phyloP scores from a whole-genome alignment of 2,888 invertebrate species.

The Rugalucina vietnamica region DNA sequence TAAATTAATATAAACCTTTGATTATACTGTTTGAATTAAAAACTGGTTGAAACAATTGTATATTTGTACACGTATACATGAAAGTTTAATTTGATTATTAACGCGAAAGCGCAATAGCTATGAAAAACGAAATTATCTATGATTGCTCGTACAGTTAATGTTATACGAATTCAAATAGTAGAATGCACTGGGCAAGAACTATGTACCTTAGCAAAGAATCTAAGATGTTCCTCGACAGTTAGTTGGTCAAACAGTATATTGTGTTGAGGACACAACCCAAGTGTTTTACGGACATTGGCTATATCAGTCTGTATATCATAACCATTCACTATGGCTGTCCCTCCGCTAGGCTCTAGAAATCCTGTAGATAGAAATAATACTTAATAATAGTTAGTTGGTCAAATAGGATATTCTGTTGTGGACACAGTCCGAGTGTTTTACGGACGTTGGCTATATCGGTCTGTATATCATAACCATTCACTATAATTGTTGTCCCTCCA shows the following conservation, averaged over 20 bases:
- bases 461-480: constrained; percentile 89
- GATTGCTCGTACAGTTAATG: no score
- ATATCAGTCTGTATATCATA: constrained; percentile 88
- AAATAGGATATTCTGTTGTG: constrained; percentile 93
- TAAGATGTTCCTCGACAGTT: constrained; percentile 91
- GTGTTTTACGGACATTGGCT: constrained; percentile 87
- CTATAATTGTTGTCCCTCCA: constrained; percentile 87
- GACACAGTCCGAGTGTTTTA: constrained; percentile 91
- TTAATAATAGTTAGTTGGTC: constrained; percentile 90
- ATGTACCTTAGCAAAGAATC: constrained; percentile 90
- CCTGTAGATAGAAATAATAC: no score
- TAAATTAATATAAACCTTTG: no score
- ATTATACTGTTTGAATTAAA: no score
- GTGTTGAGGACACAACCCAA: constrained; percentile 86
- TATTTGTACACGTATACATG: no score
- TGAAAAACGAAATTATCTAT: no score
- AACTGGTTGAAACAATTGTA: no score
- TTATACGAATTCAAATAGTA: no score
- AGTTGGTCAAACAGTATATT: neutral
- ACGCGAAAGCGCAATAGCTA: no score
- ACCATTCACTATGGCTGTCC: constrained; percentile 89
- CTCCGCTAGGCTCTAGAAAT: constrained; percentile 82
- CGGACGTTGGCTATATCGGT: constrained; percentile 88
- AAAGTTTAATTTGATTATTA: no score
- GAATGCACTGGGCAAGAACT: no score